Evolutionary conservation across 2,888 invertebrate species (phyloP).

Genomic region (Gastracanthus pulcherrimus): DNA sequence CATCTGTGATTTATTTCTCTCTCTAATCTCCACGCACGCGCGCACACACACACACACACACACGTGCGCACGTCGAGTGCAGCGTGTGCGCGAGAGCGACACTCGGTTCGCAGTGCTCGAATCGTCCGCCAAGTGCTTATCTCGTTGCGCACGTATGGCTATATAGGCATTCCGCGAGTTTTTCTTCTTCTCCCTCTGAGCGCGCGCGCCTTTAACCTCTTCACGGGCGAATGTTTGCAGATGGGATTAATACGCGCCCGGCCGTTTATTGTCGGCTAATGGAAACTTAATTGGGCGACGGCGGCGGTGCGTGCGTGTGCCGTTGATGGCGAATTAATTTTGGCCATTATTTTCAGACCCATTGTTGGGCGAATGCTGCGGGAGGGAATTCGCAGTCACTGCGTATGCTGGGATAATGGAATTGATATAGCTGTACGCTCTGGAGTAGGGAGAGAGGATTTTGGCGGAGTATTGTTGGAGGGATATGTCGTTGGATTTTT

Average conservation of each 20-base stretch:
- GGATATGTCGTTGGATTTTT: too few species aligned
- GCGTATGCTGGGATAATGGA: too few species aligned
- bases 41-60: neutral
- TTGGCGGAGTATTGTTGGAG: too few species aligned
- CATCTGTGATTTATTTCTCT: neutral
- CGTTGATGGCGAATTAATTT: neutral
- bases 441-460: too few species aligned
- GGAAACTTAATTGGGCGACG: neutral
- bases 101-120: neutral
- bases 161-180: neutral
- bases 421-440: too few species aligned
- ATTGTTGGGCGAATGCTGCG: too few species aligned
- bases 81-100: neutral
- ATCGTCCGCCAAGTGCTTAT: neutral
- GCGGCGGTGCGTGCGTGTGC: too few species aligned
- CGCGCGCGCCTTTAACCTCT: too few species aligned
- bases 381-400: too few species aligned
- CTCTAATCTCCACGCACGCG: neutral
- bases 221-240: too few species aligned
- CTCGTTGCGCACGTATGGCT: neutral
- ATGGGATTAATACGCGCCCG: too few species aligned
- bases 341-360: neutral
- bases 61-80: neutral
- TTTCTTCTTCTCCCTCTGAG: too few species aligned
- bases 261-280: conserved; percentile 26